Conservation (phyloP, 2,113 vertebrate genomes). For the Upupa epops region DNA sequence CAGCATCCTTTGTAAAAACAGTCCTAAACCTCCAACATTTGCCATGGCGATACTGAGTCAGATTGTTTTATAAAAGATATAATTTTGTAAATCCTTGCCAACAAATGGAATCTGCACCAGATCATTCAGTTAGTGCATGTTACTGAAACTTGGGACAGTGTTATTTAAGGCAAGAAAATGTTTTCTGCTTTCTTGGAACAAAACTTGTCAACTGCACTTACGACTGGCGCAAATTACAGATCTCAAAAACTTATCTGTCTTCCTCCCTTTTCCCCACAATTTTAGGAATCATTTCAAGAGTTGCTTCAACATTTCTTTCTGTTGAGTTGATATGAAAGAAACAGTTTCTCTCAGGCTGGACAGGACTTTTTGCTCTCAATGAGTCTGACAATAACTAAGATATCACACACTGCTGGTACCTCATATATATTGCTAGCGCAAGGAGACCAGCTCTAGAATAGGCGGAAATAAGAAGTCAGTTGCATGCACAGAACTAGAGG, state of each 20-base stretch:
- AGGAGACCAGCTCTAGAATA: background rate
- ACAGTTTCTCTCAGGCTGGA: background rate
- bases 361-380: background rate
- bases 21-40: conserved; percentile 8
- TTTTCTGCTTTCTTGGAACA: background rate
- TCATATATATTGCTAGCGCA: background rate
- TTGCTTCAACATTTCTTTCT: background rate
- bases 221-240: background rate
- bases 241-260: background rate
- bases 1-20: conserved; percentile 47
- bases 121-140: background rate
- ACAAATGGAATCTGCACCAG: background rate
- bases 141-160: background rate
- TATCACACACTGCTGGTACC: background rate
- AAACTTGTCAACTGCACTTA: background rate
- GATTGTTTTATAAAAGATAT: conserved; percentile 29
- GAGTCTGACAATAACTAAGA: background rate
- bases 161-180: background rate
- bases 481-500: background rate
- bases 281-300: background rate
- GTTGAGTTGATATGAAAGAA: background rate
- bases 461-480: background rate
- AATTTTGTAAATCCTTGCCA: background rate
- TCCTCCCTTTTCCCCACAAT: background rate
- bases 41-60: conserved; percentile 52